Conservation (phyloP, 2,797 vertebrate genomes). For the Takifugu rubripes region DNA sequence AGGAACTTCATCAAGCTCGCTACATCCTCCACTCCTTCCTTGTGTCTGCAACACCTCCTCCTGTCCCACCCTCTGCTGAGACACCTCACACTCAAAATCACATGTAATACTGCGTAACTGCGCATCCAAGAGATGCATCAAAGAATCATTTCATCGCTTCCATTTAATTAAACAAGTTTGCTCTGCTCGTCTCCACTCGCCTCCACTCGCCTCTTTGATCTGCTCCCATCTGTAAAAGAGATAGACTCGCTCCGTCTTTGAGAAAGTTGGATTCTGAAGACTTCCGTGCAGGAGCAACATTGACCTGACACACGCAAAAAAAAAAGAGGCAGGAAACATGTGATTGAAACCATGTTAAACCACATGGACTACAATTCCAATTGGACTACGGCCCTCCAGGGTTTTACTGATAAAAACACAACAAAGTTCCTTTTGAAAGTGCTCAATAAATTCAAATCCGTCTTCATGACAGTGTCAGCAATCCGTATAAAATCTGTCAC, state of each 20-base stretch:
- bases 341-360: conserved; percentile 13
- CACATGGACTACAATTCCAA: conserved; percentile 22
- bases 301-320: conserved; percentile 18
- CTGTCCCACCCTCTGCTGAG: conserved; percentile 52
- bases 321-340: conserved; percentile 23
- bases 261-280: conserved; percentile 55
- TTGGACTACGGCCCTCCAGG: conserved; percentile 5
- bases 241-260: conserved; percentile 46
- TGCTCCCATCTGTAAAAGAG: conserved; percentile 54
- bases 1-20: conserved; percentile 68
- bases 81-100: conserved; percentile 65
- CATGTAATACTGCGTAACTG: conserved; percentile 57
- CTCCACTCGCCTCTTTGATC: conserved; percentile 74
- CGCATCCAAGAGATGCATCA: conserved; percentile 67
- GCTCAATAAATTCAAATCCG: conserved; percentile 66
- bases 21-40: conserved; percentile 48
- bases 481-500: conserved; percentile 68
- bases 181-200: neutral
- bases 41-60: conserved; percentile 51
- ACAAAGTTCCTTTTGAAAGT: conserved; percentile 59
- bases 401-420: conserved; percentile 38
- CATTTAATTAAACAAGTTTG: conserved; percentile 78
- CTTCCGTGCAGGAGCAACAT: conserved; percentile 24
- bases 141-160: conserved; percentile 59
- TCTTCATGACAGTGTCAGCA: conserved; percentile 63